These are phyloP conservation scores for Fissipunctia ypsillon DNA, from an alignment of 2,888 invertebrate genomes.

Conservation along the genomic window DNA sequence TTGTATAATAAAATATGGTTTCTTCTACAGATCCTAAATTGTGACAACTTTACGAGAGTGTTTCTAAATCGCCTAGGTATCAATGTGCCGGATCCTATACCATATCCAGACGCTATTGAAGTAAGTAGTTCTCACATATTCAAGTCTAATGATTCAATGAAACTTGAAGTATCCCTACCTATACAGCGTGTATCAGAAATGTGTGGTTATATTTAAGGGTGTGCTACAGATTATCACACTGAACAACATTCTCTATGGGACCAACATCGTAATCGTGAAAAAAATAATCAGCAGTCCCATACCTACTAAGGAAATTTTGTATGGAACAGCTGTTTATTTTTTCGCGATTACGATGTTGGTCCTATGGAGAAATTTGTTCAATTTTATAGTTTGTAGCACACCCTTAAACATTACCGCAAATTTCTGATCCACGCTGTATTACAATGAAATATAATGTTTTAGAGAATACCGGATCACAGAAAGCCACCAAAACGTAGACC, in stretches of 20 bases:
- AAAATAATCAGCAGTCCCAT: too few species aligned
- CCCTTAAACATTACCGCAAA: not conserved
- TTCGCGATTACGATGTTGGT: too few species aligned
- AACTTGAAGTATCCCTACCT: not conserved
- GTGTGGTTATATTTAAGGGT: not conserved
- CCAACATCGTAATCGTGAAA: too few species aligned
- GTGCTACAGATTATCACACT: not conserved
- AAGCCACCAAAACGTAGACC: conserved; percentile 90
- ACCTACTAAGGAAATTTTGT: too few species aligned
- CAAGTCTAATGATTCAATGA: not conserved
- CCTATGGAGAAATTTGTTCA: too few species aligned
- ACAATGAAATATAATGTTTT: conserved; percentile 67
- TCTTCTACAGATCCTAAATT: conserved; percentile 93
- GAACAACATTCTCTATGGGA: not conserved
- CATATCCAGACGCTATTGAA: conserved; percentile 84
- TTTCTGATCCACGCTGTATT: not conserved
- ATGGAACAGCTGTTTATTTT: too few species aligned
- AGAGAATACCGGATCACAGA: conserved; percentile 74
- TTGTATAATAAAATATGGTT: not conserved
- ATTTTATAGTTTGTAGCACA: too few species aligned
- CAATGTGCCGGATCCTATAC: conserved; percentile 93
- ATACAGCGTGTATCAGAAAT: not conserved
- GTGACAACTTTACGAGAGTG: conserved; percentile 96
- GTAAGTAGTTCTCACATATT: conserved; percentile 62
- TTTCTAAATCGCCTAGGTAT: conserved; percentile 96